Conservation (phyloP, 2,113 vertebrate genomes). For the Athene cunicularia region DNA sequence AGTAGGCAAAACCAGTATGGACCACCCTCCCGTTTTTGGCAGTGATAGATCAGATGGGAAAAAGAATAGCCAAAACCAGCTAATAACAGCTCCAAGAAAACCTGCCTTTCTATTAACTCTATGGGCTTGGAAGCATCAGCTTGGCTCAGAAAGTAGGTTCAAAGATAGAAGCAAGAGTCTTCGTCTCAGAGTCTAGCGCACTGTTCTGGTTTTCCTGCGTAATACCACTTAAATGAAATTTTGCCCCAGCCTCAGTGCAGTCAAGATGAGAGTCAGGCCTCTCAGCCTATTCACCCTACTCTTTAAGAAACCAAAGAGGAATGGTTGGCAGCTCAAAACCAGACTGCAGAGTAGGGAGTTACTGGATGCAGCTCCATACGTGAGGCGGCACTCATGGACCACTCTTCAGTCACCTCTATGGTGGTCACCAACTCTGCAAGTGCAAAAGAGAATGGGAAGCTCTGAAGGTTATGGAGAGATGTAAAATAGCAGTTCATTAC, state of each 20-base stretch:
- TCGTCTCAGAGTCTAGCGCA: not conserved
- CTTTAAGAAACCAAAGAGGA: not conserved
- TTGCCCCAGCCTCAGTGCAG: not conserved
- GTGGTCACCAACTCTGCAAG: not conserved
- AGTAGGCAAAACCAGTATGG: fast-evolving
- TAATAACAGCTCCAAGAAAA: not conserved
- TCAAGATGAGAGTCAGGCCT: not conserved
- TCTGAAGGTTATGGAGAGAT: not conserved
- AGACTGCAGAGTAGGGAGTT: not conserved
- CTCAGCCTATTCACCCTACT: not conserved
- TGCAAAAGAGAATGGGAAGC: not conserved
- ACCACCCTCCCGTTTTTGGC: not conserved
- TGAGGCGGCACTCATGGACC: not conserved
- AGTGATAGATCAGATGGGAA: not conserved
- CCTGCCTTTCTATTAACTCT: not conserved
- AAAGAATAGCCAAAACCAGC: not conserved
- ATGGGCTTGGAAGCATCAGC: not conserved
- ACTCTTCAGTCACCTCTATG: not conserved
- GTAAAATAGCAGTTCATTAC: not conserved
- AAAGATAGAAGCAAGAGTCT: not conserved
- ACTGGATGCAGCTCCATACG: not conserved
- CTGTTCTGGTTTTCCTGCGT: not conserved
- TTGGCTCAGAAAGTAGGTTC: not conserved
- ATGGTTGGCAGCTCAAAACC: not conserved
- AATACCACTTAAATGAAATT: not conserved